Base-by-base conservation (phyloP, 2,888 invertebrate species). In the Brachypalpus laphriformis region DNA sequence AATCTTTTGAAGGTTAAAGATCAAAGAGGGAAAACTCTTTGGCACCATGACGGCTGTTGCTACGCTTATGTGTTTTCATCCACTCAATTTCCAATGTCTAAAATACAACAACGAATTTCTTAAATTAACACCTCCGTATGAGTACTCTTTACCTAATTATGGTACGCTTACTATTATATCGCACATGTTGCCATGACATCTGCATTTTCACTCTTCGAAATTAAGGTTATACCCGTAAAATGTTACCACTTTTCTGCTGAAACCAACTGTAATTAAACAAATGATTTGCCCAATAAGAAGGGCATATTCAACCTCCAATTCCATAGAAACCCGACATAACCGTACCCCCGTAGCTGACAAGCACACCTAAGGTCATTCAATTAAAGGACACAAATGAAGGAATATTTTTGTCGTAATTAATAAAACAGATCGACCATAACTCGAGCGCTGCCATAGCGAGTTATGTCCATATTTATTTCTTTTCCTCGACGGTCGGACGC, bases 371-470 rank as follows among this genome's bases (percentile, higher is more conserved):
- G 37, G 57, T 40, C 25, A 40, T 57, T 40, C n/a, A n/a, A 20
- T 57, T 37, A 11, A 20, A 11, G 31, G 28, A 47, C 28, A 22
- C 8, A 45, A 28, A 45, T 16, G 25, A 47, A 31, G 7, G 8
- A 14, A 8, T 28, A 42, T 16, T 68, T 68, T 42, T 37, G 34
- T 20, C 34, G 40, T 68, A 54, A 70, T 56, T 56, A 56, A 56
- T 56, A 56, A 70, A 56, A 40, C 57, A 70, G 45, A 70, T 57
- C 42, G 34, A 57, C 56, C 56, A 45, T 57, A 57, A 45, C 42
- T 31, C 22, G 5, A 25, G n/a, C 45, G 37, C 18, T 28, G 31
- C 31, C 9, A 31, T 31, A 14, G 18, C 14, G 1, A 45, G 54
- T 18, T 45, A 56, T 45, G 7, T 54, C 40, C 54, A 40, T 7